phyloP scores from a whole-genome alignment of 2,888 invertebrate genomes.

The Stegophylla sp. region DNA sequence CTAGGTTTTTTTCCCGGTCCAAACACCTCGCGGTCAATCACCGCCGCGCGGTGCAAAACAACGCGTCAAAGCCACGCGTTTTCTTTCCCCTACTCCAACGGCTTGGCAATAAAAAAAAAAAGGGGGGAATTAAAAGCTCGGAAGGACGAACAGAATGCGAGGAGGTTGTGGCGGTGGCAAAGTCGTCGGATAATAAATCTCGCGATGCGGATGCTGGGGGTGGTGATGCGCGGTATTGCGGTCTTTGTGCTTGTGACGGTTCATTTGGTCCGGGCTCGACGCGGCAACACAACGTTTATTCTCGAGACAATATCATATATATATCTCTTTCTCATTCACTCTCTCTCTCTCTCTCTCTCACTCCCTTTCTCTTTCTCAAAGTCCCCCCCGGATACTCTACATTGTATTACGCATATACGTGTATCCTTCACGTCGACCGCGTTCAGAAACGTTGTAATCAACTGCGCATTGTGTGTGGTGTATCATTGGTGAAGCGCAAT shows the following conservation, averaged over 20 bases:
- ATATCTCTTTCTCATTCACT: too few relatives aligned
- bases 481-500: too few relatives aligned
- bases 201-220: neutral
- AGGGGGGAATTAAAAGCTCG: too few relatives aligned
- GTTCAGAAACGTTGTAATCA: slow-evolving; percentile 21
- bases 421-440: neutral
- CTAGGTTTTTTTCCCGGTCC: too few relatives aligned
- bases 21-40: neutral
- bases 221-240: too few relatives aligned
- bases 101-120: too few relatives aligned
- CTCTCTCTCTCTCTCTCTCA: too few relatives aligned
- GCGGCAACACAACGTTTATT: slow-evolving; percentile 10
- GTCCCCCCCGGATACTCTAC: slow-evolving; percentile 10
- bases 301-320: slow-evolving; percentile 25
- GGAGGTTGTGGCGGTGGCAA: neutral
- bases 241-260: slow-evolving; percentile 45
- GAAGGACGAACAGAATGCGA: neutral
- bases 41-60: neutral
- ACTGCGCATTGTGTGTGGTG: slow-evolving; percentile 3
- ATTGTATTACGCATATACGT: neutral
- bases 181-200: slow-evolving; percentile 21
- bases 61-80: neutral
- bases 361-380: slow-evolving; percentile 21
- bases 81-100: neutral
- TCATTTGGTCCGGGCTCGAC: slow-evolving; percentile 38